Conservation (phyloP, 2,888 invertebrate genomes). For the Eurytoma californica region DNA sequence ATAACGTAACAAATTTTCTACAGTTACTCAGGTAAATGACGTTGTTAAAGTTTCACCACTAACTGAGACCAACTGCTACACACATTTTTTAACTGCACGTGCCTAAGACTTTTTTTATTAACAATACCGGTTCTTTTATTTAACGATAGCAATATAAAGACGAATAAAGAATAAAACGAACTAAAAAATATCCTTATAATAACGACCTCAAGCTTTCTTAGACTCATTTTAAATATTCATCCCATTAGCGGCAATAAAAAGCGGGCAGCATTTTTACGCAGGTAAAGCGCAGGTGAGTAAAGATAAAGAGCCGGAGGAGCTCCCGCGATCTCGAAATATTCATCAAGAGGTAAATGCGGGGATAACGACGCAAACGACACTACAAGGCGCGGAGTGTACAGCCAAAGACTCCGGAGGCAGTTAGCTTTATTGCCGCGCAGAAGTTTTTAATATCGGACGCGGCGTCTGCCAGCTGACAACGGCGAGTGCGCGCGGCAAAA, state of each 20-base stretch:
- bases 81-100: too few relatives aligned
- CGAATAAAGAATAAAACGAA: too few relatives aligned
- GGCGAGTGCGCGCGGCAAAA: slow-evolving; percentile 51
- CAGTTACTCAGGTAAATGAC: too few relatives aligned
- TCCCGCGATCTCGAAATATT: slow-evolving; percentile 36
- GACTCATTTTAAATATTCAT: too few relatives aligned
- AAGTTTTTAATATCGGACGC: slow-evolving; percentile 72
- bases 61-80: too few relatives aligned
- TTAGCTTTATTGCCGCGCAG: slow-evolving; percentile 66
- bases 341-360: slow-evolving; percentile 27
- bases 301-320: slow-evolving; percentile 2
- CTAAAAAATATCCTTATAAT: too few relatives aligned
- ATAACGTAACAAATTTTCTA: too few relatives aligned
- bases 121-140: too few relatives aligned
- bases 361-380: slow-evolving; percentile 34
- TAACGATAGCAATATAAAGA: too few relatives aligned
- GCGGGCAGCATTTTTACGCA: background rate
- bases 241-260: background rate
- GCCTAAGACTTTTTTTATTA: too few relatives aligned
- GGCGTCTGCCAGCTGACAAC: slow-evolving; percentile 71
- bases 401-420: slow-evolving; percentile 58
- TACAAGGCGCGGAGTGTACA: slow-evolving; percentile 6
- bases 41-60: too few relatives aligned
- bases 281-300: slow-evolving; percentile 6
- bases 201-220: too few relatives aligned